These are phyloP conservation scores for Yponomeuta malinellus DNA, from an alignment of 2,888 invertebrate species.

Conservation along the genomic window DNA sequence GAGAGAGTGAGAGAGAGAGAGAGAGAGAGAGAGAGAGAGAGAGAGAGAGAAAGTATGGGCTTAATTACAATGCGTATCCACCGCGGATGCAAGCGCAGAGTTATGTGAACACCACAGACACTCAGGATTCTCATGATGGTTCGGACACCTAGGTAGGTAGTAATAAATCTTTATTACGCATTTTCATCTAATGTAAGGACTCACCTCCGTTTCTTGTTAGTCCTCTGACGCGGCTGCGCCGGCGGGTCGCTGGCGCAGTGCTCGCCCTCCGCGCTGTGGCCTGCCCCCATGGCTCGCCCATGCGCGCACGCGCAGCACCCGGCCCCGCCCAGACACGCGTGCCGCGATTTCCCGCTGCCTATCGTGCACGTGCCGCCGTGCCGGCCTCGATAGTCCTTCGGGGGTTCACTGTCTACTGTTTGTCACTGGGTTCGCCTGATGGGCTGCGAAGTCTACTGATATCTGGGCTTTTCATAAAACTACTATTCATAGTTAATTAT, in stretches of 20 bases:
- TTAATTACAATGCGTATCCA: no score
- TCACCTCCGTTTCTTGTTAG: constrained; percentile 61
- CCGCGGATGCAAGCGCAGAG: no score
- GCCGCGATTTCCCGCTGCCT: constrained; percentile 22
- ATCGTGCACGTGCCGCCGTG: constrained; percentile 5
- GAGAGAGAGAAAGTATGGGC: no score
- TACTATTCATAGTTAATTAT: no score
- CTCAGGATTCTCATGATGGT: no score
- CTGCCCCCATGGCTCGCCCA: constrained; percentile 70
- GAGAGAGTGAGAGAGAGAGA: no score
- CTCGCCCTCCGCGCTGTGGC: constrained; percentile 70
- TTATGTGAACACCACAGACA: no score
- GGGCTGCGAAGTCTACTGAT: not conserved
- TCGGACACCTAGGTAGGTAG: no score
- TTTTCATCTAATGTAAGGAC: constrained; percentile 22
- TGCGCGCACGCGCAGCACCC: constrained; percentile 31
- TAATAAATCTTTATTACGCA: no score
- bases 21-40: no score
- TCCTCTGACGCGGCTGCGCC: constrained; percentile 57
- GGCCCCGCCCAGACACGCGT: constrained; percentile 61
- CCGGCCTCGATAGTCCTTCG: not conserved
- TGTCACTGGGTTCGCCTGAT: not conserved
- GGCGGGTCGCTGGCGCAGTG: constrained; percentile 71
- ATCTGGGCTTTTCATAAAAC: no score
- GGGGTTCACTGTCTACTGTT: not conserved